Evolutionary conservation across 2,113 vertebrate species (phyloP), one percentile per base, ranked within the genome.

Genomic region (Mastomys coucha): DNA sequence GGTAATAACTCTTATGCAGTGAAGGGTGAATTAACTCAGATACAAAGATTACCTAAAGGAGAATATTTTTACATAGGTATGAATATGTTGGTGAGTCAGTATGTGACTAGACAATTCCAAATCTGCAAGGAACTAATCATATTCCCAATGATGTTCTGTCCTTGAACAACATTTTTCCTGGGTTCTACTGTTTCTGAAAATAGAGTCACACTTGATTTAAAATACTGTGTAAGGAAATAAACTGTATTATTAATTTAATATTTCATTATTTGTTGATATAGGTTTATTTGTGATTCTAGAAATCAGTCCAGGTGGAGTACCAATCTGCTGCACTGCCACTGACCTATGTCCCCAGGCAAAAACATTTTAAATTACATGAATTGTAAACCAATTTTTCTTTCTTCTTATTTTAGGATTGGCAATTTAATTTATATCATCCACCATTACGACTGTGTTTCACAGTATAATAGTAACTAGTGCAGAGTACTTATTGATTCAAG

Each of bases 371-470:
- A 84, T 69, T 72, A 36, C 16, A 82, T 36, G 89, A 56, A 31
- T 84, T 95, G 24, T 72, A 87, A 90, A 89, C 77, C 26, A 49
- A 33, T 69, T 70, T 89, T 94, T 76, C 78, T 42, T 58, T 92
- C 26, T 24, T 75, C 7, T 94, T 51, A 90, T 81, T 95, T 90
- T 12, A 63, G 58, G 20, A n/a, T 58, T 93, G 70, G 13, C 70
- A 91, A 24, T 90, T 88, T 45, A 87, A 76, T 77, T 94, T 80
- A 42, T 45, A 96, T 51, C 69, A 82, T 91, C 67, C 22, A 93
- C 7, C 45, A 39, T 67, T 36, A 80, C 10, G 42, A 58, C n/a
- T 13, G 5, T 58, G 2, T 45, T 91, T 94, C 7, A 76, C 63
- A 96, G 69, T 65, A 70, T 0, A 93, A 3, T 39, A 72, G 36